Evolutionary conservation across 1,140 invertebrate genomes (phyloP), one percentile per base, ranked within the genome.

Genomic region (Proctacanthus coquilletti): DNA sequence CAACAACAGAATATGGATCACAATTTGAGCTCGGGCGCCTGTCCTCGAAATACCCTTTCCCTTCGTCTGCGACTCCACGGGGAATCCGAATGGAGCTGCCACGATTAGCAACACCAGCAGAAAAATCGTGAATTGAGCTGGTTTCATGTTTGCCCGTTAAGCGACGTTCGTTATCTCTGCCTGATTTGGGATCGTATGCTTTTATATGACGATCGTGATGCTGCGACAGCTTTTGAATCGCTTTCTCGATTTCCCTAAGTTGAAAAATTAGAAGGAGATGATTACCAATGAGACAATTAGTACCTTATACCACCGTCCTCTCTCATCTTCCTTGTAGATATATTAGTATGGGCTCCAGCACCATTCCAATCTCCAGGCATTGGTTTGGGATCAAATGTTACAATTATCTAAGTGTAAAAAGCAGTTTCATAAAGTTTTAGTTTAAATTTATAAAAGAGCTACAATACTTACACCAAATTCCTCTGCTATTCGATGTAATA

Each of bases 1-100:
- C 75, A 4, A 68, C 63, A 18, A 80, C 77, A 15, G 63, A 57
- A 56, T 88, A 88, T 1, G 84, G 84, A 65, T 88, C 84, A 58
- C 80, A 84, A 54, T 85, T 93, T 42, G 84, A 86, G 34, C 85
- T 74, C 13, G 88, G 87, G 46, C 87, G 69, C 27, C 87, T 66
- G 61, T 93, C 87, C 56, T 93, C 87, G 21, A 93, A 68, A 49
- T 93, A 93, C 2, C 87, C 87, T 39, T 79, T 76, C 77, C 48
- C 76, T 5, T 84, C 78, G 40, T 84, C 81, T 9, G 80, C 78
- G 18, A 82, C 77, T 14, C 69, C 69, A 9, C 81, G 68, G 2
- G 82, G 81, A 46, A 86, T 84, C 25, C 81, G 73, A 46, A 84
- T 77, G 48, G 75, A 78, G 48, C 68, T 71, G 15, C 73, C 75